Evolutionary conservation across 2,888 invertebrate genomes (phyloP), one percentile per base, ranked within the genome.

Genomic region (Calliopum simillimum): DNA sequence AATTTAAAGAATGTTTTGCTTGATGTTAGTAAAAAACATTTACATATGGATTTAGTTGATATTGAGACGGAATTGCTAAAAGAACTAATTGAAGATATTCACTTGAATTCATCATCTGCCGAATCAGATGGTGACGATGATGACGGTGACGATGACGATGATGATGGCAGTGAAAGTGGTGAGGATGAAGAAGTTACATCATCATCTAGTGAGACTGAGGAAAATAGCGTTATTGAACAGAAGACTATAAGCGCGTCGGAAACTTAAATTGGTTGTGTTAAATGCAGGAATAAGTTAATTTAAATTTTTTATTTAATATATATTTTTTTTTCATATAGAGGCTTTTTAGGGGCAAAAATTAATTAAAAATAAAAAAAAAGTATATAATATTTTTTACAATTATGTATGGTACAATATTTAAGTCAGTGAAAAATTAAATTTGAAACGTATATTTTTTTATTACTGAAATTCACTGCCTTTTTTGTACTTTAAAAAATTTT

Each of bases 61-160:
- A 81, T 85, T 46, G 85, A 85, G 76, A 80, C 80, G 49, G 84
- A 85, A 65, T 68, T 85, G 55, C 74, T 85, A 14, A 80, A 79
- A 66, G 85, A 85, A 63, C 71, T 85, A 43, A 80, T 85, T 71
- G 79, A 79, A 12, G 85, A 84, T 68, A 80, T 84, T 68, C 81
- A 82, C 71, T 75, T 82, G 14, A 75, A 77, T 53, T 62, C 74
- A 73, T 71, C 56, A 63, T 33, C 33, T 33, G 68, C 68, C 65
- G 68, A 75, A 3, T 68, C 74, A 23, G 69, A 64, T 16, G 71
- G 73, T 55, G 77, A 75, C 23, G 75, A 74, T 69, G 78, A 79
- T 1, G 79, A 77, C 13, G 68, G 59, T 8, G 68, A 67, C 19
- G 72, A 74, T 13, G 74, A 71, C 8, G 75, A 72, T 2, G 75